Percentiles rank a stretch among this genome's conserved stretches.
Evolutionary conservation across 2,113 vertebrate species (phyloP).

Genomic region (Upupa epops): DNA sequence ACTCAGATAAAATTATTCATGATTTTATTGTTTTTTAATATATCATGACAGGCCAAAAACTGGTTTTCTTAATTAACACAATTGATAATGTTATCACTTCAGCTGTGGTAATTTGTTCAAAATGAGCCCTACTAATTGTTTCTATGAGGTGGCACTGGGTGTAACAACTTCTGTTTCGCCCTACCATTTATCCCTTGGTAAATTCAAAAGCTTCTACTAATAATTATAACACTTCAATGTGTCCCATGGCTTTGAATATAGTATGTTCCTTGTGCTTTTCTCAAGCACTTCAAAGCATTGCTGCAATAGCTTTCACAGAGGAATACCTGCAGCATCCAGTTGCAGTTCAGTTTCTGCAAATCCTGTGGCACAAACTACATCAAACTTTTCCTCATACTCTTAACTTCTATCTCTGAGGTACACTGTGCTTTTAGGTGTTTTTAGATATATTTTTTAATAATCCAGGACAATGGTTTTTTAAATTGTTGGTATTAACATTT

Average conservation of each 20-base stretch:
- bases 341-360: background rate
- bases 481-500: background rate
- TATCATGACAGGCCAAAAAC: background rate
- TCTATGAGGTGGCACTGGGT: background rate
- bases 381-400: background rate
- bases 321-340: background rate
- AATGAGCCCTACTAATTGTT: background rate
- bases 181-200: background rate
- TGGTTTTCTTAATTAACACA: background rate
- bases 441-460: background rate
- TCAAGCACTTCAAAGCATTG: background rate
- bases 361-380: rapidly evolving
- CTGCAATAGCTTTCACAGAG: background rate
- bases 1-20: background rate
- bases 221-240: background rate
- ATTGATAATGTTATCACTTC: background rate
- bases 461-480: background rate
- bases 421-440: rapidly evolving
- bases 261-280: background rate
- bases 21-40: background rate
- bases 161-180: background rate
- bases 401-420: background rate
- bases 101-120: background rate
- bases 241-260: background rate
- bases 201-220: background rate